Evolutionary conservation across 2,113 vertebrate genomes (phyloP).

Genomic region (Fukomys damarensis): DNA sequence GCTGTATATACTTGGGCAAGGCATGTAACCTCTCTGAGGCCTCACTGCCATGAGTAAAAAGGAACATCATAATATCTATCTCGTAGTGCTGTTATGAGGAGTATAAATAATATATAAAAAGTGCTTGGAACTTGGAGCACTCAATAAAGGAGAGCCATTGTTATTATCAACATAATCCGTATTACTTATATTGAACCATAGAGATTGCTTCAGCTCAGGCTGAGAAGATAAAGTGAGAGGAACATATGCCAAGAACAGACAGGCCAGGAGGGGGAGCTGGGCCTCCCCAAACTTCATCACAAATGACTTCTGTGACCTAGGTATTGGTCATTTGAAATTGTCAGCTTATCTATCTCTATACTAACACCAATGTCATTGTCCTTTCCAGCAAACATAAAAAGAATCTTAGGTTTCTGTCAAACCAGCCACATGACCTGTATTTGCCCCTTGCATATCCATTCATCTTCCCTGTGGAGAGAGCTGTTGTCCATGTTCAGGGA

Average conservation of each 20-base stretch:
- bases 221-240: background rate
- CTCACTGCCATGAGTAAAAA: slow-evolving; percentile 31
- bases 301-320: background rate
- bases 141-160: slow-evolving; percentile 52
- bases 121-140: slow-evolving; percentile 8
- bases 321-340: background rate
- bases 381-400: slow-evolving; percentile 17
- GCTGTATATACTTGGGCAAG: slow-evolving; percentile 25
- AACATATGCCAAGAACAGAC: background rate
- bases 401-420: slow-evolving; percentile 34
- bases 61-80: background rate
- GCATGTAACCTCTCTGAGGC: slow-evolving; percentile 49
- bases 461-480: slow-evolving; percentile 7
- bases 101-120: slow-evolving; percentile 55
- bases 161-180: background rate
- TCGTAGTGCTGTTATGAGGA: background rate
- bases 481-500: background rate
- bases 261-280: background rate
- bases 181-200: slow-evolving; percentile 31
- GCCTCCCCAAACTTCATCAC: background rate
- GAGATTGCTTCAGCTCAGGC: background rate
- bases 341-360: background rate
- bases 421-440: background rate
- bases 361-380: background rate
- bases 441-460: background rate